phyloP scores from a whole-genome alignment of 1,140 invertebrate genomes.

The Samia ricini region DNA sequence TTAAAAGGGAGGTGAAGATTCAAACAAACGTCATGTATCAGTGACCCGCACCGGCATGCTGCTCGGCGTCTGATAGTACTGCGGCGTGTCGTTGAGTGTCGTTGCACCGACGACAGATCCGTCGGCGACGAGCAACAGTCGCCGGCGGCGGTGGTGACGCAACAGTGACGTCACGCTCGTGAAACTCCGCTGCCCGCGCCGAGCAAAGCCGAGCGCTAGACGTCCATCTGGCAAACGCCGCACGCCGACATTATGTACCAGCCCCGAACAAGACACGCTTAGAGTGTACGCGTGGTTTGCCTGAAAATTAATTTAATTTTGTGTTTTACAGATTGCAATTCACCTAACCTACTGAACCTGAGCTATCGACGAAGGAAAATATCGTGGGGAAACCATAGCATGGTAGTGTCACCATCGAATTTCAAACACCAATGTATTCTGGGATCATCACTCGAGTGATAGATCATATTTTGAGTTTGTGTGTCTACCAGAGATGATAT shows the following conservation, averaged over 20 bases:
- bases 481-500: too few species aligned
- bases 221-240: slow-evolving; percentile 57
- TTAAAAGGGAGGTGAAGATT: neutral
- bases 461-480: too few species aligned
- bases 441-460: too few species aligned
- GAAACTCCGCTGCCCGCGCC: slow-evolving; percentile 61
- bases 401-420: too few species aligned
- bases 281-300: slow-evolving; percentile 67
- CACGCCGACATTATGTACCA: slow-evolving; percentile 71
- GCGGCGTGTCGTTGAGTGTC: slow-evolving; percentile 49
- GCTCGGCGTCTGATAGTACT: slow-evolving; percentile 61
- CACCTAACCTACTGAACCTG: too few species aligned
- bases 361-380: too few species aligned
- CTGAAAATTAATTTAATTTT: slow-evolving; percentile 32
- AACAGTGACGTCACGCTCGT: slow-evolving; percentile 57
- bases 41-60: slow-evolving; percentile 35
- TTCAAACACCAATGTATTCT: too few species aligned
- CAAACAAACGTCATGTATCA: neutral
- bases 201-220: slow-evolving; percentile 61
- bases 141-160: slow-evolving; percentile 56
- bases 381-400: too few species aligned
- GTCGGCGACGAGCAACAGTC: slow-evolving; percentile 54
- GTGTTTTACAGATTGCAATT: too few species aligned
- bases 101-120: slow-evolving; percentile 59
- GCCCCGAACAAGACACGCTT: slow-evolving; percentile 55